A percentile compares a stretch with the other conserved stretches of the same genome.
These are phyloP conservation scores for Helleia helle DNA, from an alignment of 2,888 invertebrate genomes.

Conservation along the genomic window DNA sequence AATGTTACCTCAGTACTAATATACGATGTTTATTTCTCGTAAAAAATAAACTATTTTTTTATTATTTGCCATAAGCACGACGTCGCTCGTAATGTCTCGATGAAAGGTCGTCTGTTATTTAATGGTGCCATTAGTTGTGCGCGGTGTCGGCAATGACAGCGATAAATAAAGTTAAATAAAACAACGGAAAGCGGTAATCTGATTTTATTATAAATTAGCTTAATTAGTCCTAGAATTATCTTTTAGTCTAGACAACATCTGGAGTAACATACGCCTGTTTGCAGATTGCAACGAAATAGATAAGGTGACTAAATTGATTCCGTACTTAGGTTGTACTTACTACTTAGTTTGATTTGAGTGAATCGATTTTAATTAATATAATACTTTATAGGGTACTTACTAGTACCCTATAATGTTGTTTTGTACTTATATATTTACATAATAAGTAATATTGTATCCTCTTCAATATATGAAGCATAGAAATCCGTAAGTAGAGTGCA, in stretches of 20 bases:
- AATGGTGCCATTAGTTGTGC: slow-evolving; percentile 2
- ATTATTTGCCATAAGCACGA: not conserved
- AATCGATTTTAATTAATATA: no score
- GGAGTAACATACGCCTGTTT: no score
- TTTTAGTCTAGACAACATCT: not conserved
- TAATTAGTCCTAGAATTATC: not conserved
- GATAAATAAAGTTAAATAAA: slow-evolving; percentile 2
- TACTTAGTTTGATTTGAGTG: no score
- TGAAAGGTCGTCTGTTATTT: slow-evolving; percentile 4
- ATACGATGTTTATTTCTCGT: slow-evolving; percentile 3
- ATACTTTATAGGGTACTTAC: no score
- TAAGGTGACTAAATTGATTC: no score
- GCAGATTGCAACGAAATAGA: no score
- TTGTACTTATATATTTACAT: no score
- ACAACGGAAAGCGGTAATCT: not conserved
- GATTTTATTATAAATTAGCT: slow-evolving; percentile 3
- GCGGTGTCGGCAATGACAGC: not conserved
- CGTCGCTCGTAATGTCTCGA: not conserved
- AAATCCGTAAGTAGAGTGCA: no score
- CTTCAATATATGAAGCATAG: no score
- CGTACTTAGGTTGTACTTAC: no score
- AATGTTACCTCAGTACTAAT: not conserved
- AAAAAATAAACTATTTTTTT: slow-evolving; percentile 3
- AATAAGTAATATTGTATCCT: no score
- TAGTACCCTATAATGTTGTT: no score